Conservation (phyloP, 2,888 invertebrate species). For the Ophion obscuratus region DNA sequence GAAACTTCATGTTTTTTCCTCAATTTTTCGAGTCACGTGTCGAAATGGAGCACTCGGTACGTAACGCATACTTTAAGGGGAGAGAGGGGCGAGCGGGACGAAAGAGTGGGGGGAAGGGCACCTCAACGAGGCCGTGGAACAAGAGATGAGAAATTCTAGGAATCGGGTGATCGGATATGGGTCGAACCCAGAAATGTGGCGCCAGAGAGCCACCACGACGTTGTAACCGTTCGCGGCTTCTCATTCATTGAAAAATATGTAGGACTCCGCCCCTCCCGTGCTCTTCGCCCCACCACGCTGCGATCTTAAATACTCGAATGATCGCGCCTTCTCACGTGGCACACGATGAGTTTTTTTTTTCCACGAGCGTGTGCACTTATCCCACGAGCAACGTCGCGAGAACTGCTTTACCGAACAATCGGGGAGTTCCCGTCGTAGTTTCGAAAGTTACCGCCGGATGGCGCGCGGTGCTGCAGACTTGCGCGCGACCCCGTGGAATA, state of each 20-base stretch:
- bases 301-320: background rate
- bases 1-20: background rate
- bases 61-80: background rate
- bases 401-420: background rate
- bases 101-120: constrained; percentile 28
- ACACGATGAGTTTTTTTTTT: constrained; percentile 20
- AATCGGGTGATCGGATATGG: constrained; percentile 75
- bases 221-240: constrained; percentile 71
- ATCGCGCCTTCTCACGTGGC: constrained; percentile 9
- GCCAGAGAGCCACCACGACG: constrained; percentile 75
- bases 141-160: constrained; percentile 72
- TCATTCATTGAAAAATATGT: constrained; percentile 77
- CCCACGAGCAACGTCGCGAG: background rate
- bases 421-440: background rate
- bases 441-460: background rate
- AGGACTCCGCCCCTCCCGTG: constrained; percentile 36
- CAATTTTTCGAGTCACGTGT: too few relatives aligned
- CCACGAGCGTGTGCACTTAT: background rate
- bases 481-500: too few relatives aligned
- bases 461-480: background rate
- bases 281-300: background rate
- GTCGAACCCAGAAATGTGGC: constrained; percentile 70
- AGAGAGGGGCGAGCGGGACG: background rate
- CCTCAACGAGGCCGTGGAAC: constrained; percentile 73
- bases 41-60: background rate